phyloP scores from a whole-genome alignment of 2,113 vertebrate species.

The Notiomystis cincta region DNA sequence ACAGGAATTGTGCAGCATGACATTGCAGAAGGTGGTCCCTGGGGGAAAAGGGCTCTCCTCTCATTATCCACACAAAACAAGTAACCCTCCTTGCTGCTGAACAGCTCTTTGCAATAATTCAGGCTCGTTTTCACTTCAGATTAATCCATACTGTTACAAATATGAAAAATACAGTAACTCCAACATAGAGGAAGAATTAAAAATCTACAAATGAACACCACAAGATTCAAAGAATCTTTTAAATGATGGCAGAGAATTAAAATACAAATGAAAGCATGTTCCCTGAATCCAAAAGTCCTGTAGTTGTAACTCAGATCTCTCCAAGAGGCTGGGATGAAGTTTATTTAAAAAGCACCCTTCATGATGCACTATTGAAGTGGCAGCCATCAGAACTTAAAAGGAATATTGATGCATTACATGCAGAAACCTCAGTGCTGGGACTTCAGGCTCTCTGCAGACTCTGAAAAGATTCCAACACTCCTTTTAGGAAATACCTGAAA shows the following conservation, averaged over 20 bases:
- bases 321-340: not conserved
- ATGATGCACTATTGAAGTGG: not conserved
- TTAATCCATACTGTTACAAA: not conserved
- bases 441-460: not conserved
- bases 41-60: not conserved
- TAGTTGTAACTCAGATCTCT: not conserved
- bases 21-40: not conserved
- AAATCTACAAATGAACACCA: not conserved
- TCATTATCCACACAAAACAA: not conserved
- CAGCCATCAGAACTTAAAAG: not conserved
- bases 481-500: not conserved
- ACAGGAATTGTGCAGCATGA: not conserved
- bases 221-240: not conserved
- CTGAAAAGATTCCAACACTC: not conserved
- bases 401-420: not conserved
- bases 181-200: not conserved
- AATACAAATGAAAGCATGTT: not conserved
- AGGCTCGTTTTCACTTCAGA: not conserved
- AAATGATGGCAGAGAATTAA: not conserved
- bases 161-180: not conserved
- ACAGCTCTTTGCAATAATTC: not conserved
- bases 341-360: not conserved
- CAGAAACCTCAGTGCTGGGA: not conserved
- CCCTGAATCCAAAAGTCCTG: not conserved
- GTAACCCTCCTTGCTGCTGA: not conserved